Base-by-base conservation (phyloP, 2,113 vertebrate species). In the Typhlomys cinereus region DNA sequence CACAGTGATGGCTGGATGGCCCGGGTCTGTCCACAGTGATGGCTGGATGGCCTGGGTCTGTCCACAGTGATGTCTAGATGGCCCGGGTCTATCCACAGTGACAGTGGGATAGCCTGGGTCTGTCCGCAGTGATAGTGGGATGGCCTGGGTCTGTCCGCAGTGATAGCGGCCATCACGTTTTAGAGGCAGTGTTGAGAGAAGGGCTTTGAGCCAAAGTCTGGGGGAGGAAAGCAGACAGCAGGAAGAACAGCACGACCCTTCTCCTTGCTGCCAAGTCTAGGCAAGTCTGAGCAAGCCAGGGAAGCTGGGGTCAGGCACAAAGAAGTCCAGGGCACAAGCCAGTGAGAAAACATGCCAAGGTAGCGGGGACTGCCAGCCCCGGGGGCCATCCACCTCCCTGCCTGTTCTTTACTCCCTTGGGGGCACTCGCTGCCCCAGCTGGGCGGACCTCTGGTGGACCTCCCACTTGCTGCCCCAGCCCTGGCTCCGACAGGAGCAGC, bases 251-350 rank as follows among this genome's bases (percentile, higher is more conserved):
- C n/a, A 31, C 31, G 71, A 29, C 23, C 52, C n/a, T 39, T 25
- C 66, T 0, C 27, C 23, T 31, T 0, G 0, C 31, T 14, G 1
- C 6, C 41, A 1, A 34, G 1, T 0, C 0, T 6, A 29, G 54
- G 15, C 25, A 36, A 48, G 41, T 36, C 59, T 21, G 61, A 61
- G 48, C 27, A 25, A 4, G 41, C 25, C 76, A n/a, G 6, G 9
- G 50, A 66, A 29, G 23, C 48, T 44, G 27, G 34, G 17, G 15
- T 59, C 17, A 21, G 54, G 13, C 20, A 34, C 34, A 12, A 4
- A 41, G 48, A 36, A 73, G 15, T 23, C 21, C 39, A 20, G 39
- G 12, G 52, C 75, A 25, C 12, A 18, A 46, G 78, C 61, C 71
- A 36, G 57, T 44, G 54, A 86, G 59, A 46, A 80, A 54, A 18